A percentile compares a stretch with the other conserved stretches of the same genome.
Evolutionary conservation across 2,113 vertebrate species (phyloP).

Genomic region (Heterochromis multidens): DNA sequence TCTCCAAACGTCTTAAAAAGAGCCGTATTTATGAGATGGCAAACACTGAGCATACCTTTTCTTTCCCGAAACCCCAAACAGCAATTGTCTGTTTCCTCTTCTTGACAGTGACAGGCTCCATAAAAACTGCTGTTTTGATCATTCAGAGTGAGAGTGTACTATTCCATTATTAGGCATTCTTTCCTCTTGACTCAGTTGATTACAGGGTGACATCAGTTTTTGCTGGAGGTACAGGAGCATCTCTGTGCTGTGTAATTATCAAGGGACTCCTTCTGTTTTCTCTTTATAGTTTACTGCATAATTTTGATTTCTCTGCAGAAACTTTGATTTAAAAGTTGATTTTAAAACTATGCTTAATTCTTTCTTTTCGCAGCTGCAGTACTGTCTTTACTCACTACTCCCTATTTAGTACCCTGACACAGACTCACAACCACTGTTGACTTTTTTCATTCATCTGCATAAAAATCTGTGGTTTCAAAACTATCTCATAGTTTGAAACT

Average conservation of each 20-base stretch:
- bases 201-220: constrained; percentile 23
- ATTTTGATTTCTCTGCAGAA: not conserved
- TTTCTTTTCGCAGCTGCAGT: not conserved
- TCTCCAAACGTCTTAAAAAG: not conserved
- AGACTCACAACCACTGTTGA: not conserved
- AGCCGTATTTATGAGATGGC: not conserved
- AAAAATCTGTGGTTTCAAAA: constrained; percentile 18
- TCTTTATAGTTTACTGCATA: not conserved
- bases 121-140: constrained; percentile 27
- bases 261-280: not conserved
- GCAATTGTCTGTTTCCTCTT: not conserved
- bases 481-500: constrained; percentile 14
- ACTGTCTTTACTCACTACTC: not conserved
- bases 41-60: not conserved
- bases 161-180: constrained; percentile 37
- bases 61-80: not conserved
- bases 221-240: constrained; percentile 4
- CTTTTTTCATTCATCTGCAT: not conserved
- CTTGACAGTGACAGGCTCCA: not conserved
- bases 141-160: not conserved
- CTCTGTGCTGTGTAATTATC: constrained; percentile 26
- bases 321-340: not conserved
- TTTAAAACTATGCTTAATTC: not conserved
- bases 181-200: constrained; percentile 53
- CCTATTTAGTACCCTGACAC: not conserved